Base-by-base conservation (phyloP, 2,113 vertebrate genomes). In the Sterrhoptilus dennistouni region DNA sequence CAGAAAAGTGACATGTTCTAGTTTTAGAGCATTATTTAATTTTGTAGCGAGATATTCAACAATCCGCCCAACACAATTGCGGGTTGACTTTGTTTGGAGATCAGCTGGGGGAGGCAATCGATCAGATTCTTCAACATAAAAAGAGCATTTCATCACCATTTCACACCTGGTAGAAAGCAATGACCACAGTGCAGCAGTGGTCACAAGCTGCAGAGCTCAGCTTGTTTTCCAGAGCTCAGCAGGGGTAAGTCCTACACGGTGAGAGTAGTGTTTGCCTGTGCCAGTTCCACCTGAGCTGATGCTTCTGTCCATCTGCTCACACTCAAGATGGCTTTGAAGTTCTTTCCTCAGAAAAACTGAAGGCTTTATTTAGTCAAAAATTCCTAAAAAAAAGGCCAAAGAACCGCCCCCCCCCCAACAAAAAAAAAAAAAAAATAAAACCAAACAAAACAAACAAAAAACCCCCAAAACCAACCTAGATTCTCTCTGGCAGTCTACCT, bases 191-290 rank as follows among this genome's bases (percentile, higher is more conserved):
- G 31, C 50, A 69, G 42, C 4, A 38, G 17, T 2, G 38, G 13
- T 28, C 77, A 70, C 63, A 36, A 53, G 21, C 83, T 83, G 63
- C 44, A 68, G 40, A 89, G 25, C 45, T 79, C 33, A 56, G 28
- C n/a, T 47, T 47, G 50, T 56, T 66, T 52, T n/a, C 29, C 56
- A 53, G 29, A 68, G 57, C 27, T 1, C 0, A 11, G 56, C 13
- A 36, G 25, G n/a, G 42, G 25, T 45, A 84, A 59, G 10, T 24
- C 47, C 36, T 25, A 13, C 14, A 9, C 35, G 0, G 0, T 15
- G 29, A 81, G 20, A 74, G 15, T 0, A 1, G 12, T 18, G 23
- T 76, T 64, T 76, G 36, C 40, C 29, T 82, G 38, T 24, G 21
- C 40, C 9, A 3, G 13, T 64, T 72, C 57, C 66, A 93, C 75